These are phyloP conservation scores for Peromyscus californicus DNA, from an alignment of 2,113 vertebrate species.

Conservation along the genomic window DNA sequence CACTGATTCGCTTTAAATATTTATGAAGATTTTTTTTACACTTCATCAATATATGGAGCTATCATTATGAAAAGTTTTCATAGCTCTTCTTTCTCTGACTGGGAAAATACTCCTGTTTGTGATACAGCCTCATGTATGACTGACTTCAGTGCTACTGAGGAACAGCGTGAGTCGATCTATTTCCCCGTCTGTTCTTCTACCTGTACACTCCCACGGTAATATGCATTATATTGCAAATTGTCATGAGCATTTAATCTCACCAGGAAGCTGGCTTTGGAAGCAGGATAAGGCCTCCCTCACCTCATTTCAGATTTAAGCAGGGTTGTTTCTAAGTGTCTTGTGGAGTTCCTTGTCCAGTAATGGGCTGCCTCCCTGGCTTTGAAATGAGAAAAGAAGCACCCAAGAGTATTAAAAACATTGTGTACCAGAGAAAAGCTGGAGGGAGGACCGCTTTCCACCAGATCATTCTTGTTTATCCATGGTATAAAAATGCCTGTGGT, in stretches of 20 bases:
- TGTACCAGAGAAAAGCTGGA: not conserved
- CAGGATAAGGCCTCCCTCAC: not conserved
- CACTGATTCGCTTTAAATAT: conserved; percentile 61
- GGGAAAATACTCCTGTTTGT: conserved; percentile 56
- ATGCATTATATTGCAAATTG: not conserved
- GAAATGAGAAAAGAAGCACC: not conserved
- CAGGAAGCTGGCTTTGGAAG: not conserved
- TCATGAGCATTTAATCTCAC: not conserved
- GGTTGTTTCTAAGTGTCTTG: not conserved
- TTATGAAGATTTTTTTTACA: conserved; percentile 69
- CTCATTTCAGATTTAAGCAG: not conserved
- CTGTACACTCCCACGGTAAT: not conserved
- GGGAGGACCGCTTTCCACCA: not conserved
- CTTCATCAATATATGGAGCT: conserved; percentile 67
- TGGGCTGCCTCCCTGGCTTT: not conserved
- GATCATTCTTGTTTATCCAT: not conserved
- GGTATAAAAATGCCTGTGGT: not conserved
- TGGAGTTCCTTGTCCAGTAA: not conserved
- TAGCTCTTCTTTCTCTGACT: conserved; percentile 58
- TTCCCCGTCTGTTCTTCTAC: conserved; percentile 49
- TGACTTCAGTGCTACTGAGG: conserved; percentile 60
- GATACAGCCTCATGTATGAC: conserved; percentile 39
- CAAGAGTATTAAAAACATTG: not conserved
- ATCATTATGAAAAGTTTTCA: conserved; percentile 71
- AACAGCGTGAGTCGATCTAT: conserved; percentile 48